These are phyloP conservation scores for Falcunculus frontatus DNA, from an alignment of 2,113 vertebrate genomes.

Conservation along the genomic window DNA sequence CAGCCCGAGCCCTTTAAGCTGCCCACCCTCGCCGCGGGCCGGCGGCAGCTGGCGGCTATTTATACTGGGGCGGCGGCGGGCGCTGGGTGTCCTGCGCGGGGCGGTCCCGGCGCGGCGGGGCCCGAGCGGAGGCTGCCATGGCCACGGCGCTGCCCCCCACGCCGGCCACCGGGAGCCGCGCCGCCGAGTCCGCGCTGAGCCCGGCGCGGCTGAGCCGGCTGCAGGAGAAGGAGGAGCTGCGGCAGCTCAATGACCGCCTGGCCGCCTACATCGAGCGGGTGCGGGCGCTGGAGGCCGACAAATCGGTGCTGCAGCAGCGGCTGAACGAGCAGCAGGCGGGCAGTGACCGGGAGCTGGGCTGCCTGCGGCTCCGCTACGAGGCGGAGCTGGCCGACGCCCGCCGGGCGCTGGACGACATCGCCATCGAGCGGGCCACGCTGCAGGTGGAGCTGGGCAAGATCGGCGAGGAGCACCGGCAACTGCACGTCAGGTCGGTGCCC, in stretches of 20 bases:
- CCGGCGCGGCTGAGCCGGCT: constrained; percentile 67
- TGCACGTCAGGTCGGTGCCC: constrained; percentile 71
- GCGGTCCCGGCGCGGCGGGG: background rate
- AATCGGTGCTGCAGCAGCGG: constrained; percentile 61
- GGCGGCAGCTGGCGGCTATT: constrained; percentile 29
- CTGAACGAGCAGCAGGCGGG: constrained; percentile 69
- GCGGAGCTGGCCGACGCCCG: constrained; percentile 79
- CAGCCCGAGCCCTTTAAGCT: constrained; percentile 20
- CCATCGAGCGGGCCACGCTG: constrained; percentile 76
- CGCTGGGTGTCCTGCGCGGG: background rate
- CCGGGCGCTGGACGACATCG: constrained; percentile 70
- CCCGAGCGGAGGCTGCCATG: background rate
- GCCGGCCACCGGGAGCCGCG: background rate
- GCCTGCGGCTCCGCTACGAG: constrained; percentile 74
- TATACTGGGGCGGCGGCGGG: constrained; percentile 23
- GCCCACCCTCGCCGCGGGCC: background rate
- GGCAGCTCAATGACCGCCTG: constrained; percentile 82
- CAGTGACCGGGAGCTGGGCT: constrained; percentile 55
- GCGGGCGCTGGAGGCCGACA: constrained; percentile 74
- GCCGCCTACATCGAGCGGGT: constrained; percentile 82
- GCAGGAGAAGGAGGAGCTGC: constrained; percentile 83
- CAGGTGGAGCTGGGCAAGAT: constrained; percentile 76
- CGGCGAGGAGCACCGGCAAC: constrained; percentile 70
- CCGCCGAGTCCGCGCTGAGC: constrained; percentile 38
- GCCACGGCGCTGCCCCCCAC: background rate